A percentile compares a stretch with the other conserved stretches of the same genome.
These are phyloP conservation scores for Oostethus manadensis DNA, from an alignment of 2,113 vertebrate species.

Conservation along the genomic window DNA sequence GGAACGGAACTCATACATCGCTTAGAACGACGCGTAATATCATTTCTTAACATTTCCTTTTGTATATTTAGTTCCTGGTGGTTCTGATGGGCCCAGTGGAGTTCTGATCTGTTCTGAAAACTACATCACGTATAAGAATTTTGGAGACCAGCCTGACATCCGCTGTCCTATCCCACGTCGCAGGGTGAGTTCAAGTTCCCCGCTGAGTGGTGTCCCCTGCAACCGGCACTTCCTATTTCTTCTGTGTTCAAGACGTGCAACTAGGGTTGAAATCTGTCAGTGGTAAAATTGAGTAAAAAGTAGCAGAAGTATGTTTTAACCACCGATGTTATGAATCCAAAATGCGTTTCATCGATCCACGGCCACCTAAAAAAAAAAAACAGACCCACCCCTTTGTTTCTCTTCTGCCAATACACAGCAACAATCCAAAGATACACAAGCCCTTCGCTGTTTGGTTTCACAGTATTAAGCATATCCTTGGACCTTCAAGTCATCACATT, in stretches of 20 bases:
- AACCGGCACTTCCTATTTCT: not conserved
- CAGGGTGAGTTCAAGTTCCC: constrained; percentile 75
- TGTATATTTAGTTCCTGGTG: constrained; percentile 85
- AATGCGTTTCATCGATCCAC: too few relatives aligned
- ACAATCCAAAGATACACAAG: too few relatives aligned
- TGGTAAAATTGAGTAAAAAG: too few relatives aligned
- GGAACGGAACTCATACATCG: not conserved
- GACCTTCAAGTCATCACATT: not conserved
- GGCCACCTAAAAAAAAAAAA: too few relatives aligned
- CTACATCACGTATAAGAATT: constrained; percentile 99
- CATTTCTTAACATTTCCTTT: not conserved
- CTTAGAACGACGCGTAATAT: too few relatives aligned
- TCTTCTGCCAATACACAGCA: too few relatives aligned
- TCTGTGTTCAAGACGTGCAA: not conserved
- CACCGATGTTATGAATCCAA: too few relatives aligned
- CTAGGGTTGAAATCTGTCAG: too few relatives aligned
- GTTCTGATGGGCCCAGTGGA: constrained; percentile 94
- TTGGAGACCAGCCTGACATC: constrained; percentile 97
- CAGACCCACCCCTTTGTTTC: too few relatives aligned
- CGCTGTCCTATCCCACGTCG: constrained; percentile 96
- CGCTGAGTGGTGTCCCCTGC: not conserved
- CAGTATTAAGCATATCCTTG: not conserved
- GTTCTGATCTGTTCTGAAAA: constrained; percentile 98
- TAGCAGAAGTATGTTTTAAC: too few relatives aligned
- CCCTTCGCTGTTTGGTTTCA: too few relatives aligned